A percentile compares a stretch with the other conserved stretches of the same genome.
These are phyloP conservation scores for Amyelois transitella DNA, from an alignment of 1,140 invertebrate species.

Conservation along the genomic window DNA sequence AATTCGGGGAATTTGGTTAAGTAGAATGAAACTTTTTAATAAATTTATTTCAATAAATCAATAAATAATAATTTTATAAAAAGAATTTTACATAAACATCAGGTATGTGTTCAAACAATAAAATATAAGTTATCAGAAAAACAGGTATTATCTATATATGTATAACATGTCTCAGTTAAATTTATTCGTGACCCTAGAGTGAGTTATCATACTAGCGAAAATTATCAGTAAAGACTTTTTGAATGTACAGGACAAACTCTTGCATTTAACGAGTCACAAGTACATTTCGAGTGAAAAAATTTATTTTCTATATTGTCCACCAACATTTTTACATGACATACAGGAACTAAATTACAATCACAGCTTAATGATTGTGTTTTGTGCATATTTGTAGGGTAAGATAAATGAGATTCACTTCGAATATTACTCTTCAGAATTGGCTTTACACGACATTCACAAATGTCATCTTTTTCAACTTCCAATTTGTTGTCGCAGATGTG, in stretches of 20 bases:
- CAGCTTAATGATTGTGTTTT: constrained; percentile 24
- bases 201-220: not conserved
- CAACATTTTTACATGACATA: constrained; percentile 66
- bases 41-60: too few relatives aligned
- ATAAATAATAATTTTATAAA: too few relatives aligned
- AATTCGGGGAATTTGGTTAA: too few relatives aligned
- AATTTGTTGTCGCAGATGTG: constrained; percentile 12
- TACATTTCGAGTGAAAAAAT: constrained; percentile 44
- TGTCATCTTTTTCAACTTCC: constrained; percentile 6
- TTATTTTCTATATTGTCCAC: constrained; percentile 57
- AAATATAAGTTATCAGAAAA: too few relatives aligned
- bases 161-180: too few relatives aligned
- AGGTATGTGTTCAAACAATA: too few relatives aligned
- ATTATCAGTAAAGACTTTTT: constrained; percentile 6
- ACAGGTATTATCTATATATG: too few relatives aligned
- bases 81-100: too few relatives aligned
- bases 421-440: not conserved
- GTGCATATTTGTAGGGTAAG: constrained; percentile 15
- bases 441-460: not conserved
- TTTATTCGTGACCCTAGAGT: not conserved
- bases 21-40: too few relatives aligned
- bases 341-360: constrained; percentile 50
- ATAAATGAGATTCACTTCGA: constrained; percentile 10
- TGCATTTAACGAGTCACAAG: constrained; percentile 44
- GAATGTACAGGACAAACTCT: constrained; percentile 54